These are phyloP conservation scores for Bilobella aurantiaca DNA, from an alignment of 1,140 invertebrate species.

Conservation along the genomic window DNA sequence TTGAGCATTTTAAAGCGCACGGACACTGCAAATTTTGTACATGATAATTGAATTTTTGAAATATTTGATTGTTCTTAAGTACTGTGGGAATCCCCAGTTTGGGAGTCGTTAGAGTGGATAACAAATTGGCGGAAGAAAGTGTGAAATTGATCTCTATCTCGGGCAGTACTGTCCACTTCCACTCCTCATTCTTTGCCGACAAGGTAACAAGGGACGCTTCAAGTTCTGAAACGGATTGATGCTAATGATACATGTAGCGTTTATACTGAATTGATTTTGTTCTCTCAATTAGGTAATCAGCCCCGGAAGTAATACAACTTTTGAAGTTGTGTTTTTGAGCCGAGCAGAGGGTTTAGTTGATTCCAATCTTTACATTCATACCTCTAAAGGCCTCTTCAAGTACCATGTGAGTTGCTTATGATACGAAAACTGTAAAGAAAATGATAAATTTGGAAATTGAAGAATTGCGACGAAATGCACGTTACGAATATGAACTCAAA, in stretches of 20 bases:
- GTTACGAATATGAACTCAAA: too few species aligned
- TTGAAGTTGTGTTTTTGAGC: constrained; percentile 89
- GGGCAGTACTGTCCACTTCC: constrained; percentile 75
- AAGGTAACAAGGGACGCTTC: constrained; percentile 56
- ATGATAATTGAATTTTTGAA: constrained; percentile 10
- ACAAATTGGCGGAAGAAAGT: constrained; percentile 61
- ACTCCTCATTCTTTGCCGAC: constrained; percentile 83
- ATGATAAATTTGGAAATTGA: too few species aligned
- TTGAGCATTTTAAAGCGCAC: too few species aligned
- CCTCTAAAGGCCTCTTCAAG: constrained; percentile 74
- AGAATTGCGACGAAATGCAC: too few species aligned
- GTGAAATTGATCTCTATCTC: constrained; percentile 77
- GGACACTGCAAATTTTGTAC: too few species aligned
- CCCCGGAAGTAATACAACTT: constrained; percentile 82
- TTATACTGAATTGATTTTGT: constrained; percentile 21
- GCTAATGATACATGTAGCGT: constrained; percentile 15
- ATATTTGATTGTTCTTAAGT: constrained; percentile 46
- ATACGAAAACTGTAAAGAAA: too few species aligned
- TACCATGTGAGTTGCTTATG: too few species aligned
- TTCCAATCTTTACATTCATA: constrained; percentile 83
- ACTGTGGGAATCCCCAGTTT: constrained; percentile 70
- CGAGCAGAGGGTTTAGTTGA: constrained; percentile 76
- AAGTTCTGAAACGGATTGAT: neutral
- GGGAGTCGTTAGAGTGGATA: constrained; percentile 66
- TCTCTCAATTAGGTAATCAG: constrained; percentile 57